phyloP scores from a whole-genome alignment of 2,113 vertebrate species.

The Barnardius zonarius region DNA sequence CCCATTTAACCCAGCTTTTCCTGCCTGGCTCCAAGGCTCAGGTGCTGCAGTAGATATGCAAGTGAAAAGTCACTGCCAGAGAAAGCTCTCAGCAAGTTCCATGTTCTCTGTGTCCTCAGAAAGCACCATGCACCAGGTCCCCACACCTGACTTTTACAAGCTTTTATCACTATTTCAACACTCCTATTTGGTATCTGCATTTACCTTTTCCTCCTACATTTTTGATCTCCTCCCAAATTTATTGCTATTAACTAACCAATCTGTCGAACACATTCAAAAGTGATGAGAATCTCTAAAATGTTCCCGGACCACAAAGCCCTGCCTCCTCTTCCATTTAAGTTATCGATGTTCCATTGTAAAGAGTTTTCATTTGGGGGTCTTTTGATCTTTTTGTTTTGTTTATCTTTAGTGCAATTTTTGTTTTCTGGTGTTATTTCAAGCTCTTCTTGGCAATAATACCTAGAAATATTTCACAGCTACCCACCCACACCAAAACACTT shows the following conservation, averaged over 20 bases:
- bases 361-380: not conserved
- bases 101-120: not conserved
- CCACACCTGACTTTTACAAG: not conserved
- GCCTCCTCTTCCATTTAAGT: not conserved
- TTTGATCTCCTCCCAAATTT: not conserved
- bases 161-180: not conserved
- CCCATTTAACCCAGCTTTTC: not conserved
- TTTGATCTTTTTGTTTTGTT: not conserved
- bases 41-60: not conserved
- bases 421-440: not conserved
- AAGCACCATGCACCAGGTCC: not conserved
- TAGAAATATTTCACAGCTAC: conserved; percentile 28
- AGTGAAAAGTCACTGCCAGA: not conserved
- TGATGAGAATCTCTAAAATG: not conserved
- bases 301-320: not conserved
- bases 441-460: not conserved
- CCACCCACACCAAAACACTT: not conserved
- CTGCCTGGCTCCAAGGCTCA: not conserved
- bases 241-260: not conserved
- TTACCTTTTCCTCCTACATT: not conserved
- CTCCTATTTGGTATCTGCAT: not conserved
- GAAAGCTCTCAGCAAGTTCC: not conserved
- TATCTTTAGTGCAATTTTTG: not conserved
- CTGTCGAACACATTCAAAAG: not conserved
- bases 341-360: not conserved